These are phyloP conservation scores for Dione juno DNA, from an alignment of 2,888 invertebrate genomes.

Conservation along the genomic window DNA sequence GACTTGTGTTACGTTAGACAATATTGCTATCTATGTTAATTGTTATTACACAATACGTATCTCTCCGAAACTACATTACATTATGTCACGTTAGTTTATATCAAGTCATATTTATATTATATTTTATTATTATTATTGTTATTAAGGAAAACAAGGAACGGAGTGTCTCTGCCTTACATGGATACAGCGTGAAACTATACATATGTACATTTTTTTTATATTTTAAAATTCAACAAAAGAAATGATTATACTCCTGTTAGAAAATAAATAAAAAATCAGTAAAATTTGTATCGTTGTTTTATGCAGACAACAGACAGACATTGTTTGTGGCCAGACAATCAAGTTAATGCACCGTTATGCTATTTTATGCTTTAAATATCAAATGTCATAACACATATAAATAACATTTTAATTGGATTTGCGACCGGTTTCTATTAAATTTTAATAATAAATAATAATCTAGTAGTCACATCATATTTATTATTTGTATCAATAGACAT, in stretches of 20 bases:
- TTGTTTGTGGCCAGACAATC: neutral
- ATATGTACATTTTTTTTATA: too few relatives aligned
- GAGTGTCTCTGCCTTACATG: too few relatives aligned
- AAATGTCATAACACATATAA: neutral
- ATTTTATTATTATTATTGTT: neutral
- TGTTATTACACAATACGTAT: neutral
- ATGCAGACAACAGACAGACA: neutral
- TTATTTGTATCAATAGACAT: neutral
- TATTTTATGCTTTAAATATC: neutral
- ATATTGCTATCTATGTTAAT: conserved; percentile 2
- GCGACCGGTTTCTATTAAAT: conserved; percentile 6
- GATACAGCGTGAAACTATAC: neutral
- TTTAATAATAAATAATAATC: conserved; percentile 2
- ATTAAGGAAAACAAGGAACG: too few relatives aligned
- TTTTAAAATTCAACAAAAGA: neutral
- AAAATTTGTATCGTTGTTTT: neutral
- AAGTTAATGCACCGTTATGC: neutral
- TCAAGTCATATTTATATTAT: too few relatives aligned
- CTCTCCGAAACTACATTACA: neutral
- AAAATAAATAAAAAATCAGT: neutral
- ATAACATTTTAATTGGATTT: neutral
- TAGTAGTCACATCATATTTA: neutral
- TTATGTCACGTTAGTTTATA: neutral
- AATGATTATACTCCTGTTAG: neutral
- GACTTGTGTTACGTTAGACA: conserved; percentile 1